Percentiles rank a stretch among this genome's conserved stretches.
phyloP scores from a whole-genome alignment of 2,888 invertebrate species.

The Pyrrhia umbra region DNA sequence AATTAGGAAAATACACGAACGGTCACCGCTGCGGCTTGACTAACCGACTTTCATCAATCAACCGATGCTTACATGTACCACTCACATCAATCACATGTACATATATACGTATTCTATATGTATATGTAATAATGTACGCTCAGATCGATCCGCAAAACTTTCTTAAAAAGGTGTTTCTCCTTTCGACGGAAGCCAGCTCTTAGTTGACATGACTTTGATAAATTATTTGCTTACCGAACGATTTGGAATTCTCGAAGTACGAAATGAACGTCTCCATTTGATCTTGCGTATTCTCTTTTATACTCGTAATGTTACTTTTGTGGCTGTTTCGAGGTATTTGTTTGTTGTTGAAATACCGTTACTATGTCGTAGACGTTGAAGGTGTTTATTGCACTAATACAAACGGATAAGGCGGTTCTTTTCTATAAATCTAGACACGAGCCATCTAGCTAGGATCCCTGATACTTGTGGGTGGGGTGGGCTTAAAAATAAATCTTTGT shows the following conservation, averaged over 20 bases:
- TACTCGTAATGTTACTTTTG: slow-evolving; percentile 17
- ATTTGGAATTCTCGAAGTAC: slow-evolving; percentile 60
- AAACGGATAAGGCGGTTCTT: too few species aligned
- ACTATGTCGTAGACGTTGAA: slow-evolving; percentile 16
- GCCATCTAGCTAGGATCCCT: too few species aligned
- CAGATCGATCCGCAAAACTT: slow-evolving; percentile 73
- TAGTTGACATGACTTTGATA: slow-evolving; percentile 80
- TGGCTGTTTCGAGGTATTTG: slow-evolving; percentile 29
- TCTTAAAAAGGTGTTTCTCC: slow-evolving; percentile 74
- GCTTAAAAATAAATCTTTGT: too few species aligned
- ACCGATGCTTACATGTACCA: slow-evolving; percentile 56
- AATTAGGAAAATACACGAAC: slow-evolving; percentile 44
- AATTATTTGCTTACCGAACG: slow-evolving; percentile 73
- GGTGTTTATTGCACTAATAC: not conserved
- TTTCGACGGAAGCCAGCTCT: slow-evolving; percentile 65
- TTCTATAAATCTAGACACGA: too few species aligned
- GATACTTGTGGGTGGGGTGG: too few species aligned
- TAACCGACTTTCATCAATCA: slow-evolving; percentile 67
- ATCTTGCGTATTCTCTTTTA: slow-evolving; percentile 35
- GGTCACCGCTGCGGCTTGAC: slow-evolving; percentile 62
- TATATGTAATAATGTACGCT: slow-evolving; percentile 23
- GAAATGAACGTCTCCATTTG: slow-evolving; percentile 46
- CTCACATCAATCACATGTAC: slow-evolving; percentile 71
- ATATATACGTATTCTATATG: slow-evolving; percentile 5
- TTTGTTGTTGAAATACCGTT: slow-evolving; percentile 19